phyloP scores from a whole-genome alignment of 30 jellyfish, hydroid and myxozoan species.

The Cassiopea andromeda region DNA sequence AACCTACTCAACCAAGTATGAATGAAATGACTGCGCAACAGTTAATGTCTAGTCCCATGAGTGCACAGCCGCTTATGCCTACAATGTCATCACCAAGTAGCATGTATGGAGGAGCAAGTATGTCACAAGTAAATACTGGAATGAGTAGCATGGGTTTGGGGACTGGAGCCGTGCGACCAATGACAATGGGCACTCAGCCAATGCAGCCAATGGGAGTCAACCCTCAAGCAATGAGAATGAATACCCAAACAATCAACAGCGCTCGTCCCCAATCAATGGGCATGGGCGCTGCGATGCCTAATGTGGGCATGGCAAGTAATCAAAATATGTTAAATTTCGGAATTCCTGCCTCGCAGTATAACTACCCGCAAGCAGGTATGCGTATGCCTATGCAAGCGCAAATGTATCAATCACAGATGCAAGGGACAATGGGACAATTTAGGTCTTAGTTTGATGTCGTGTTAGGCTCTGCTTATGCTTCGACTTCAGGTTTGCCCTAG shows the following conservation, averaged over 20 bases:
- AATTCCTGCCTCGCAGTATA: slow-evolving; percentile 48
- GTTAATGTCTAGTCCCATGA: slow-evolving; percentile 11
- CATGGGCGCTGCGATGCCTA: slow-evolving; percentile 1
- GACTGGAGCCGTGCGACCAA: slow-evolving; percentile 23
- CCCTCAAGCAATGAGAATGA: slow-evolving; percentile 48
- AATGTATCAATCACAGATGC: slow-evolving; percentile 58
- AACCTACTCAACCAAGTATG: slow-evolving; percentile 94
- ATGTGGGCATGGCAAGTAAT: slow-evolving; percentile 19
- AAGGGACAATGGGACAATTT: slow-evolving; percentile 73
- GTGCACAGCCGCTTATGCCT: background rate
- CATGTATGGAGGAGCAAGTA: background rate
- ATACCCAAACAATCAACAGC: slow-evolving; percentile 13
- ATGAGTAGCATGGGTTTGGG: slow-evolving; percentile 46
- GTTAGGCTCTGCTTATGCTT: background rate
- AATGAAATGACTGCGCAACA: slow-evolving; percentile 73
- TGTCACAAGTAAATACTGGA: slow-evolving; percentile 38
- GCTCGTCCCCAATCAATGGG: slow-evolving; percentile 11
- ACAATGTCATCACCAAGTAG: background rate
- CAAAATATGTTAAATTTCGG: slow-evolving; percentile 17
- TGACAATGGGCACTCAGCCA: slow-evolving; percentile 24
- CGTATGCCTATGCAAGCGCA: slow-evolving; percentile 85
- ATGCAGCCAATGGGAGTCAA: slow-evolving; percentile 18
- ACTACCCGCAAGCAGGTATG: slow-evolving; percentile 72
- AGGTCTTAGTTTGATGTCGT: slow-evolving; percentile 47
- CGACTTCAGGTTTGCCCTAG: background rate